A percentile compares a stretch with the other conserved stretches of the same genome.
Conservation (phyloP, 2,113 vertebrate genomes). For the Alethe castanea region DNA sequence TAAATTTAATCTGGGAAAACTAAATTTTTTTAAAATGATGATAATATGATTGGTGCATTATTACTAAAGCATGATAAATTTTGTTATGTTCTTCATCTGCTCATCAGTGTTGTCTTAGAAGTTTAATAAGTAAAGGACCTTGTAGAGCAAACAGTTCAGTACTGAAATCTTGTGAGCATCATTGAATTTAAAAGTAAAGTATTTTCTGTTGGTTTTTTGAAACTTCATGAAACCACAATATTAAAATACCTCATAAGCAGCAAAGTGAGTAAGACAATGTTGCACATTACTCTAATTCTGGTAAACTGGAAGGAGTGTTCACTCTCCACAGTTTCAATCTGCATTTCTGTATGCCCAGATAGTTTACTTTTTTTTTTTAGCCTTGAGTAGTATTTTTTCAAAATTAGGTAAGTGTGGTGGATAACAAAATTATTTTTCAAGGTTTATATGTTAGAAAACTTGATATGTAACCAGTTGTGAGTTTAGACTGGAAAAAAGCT, state of each 20-base stretch:
- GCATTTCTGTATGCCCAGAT: not conserved
- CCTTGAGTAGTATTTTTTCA: not conserved
- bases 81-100: not conserved
- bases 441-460: not conserved
- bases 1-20: not conserved
- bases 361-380: not conserved
- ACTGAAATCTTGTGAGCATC: not conserved
- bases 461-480: not conserved
- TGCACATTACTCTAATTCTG: not conserved
- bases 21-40: not conserved
- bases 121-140: not conserved
- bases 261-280: not conserved
- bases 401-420: not conserved
- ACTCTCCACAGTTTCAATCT: not conserved
- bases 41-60: not conserved
- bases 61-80: not conserved
- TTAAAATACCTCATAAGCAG: not conserved
- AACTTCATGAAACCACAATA: fast-evolving
- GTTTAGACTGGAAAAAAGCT: not conserved
- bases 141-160: not conserved
- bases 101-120: not conserved
- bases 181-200: not conserved
- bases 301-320: not conserved
- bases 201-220: not conserved
- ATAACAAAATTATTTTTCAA: not conserved